Percentiles rank a stretch among this genome's conserved stretches.
Conservation (phyloP, 2,888 invertebrate genomes). For the Plebejus anna region DNA sequence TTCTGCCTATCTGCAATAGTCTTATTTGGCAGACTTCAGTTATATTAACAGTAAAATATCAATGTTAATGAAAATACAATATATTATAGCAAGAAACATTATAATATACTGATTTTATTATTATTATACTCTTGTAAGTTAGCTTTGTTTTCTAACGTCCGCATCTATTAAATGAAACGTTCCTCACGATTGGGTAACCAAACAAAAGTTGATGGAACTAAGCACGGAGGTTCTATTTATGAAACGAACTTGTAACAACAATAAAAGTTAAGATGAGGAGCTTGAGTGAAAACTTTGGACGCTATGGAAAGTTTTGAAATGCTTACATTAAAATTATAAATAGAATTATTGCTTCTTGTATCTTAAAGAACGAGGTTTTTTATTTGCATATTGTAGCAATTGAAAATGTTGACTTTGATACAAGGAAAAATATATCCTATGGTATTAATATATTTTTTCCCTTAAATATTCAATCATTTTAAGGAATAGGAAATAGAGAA, state of each 20-base stretch:
- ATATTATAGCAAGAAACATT: too few relatives aligned
- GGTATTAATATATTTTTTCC: too few relatives aligned
- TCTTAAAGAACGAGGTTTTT: neutral
- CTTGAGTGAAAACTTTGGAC: slow-evolving; percentile 14
- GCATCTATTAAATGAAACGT: neutral
- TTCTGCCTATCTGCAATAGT: too few relatives aligned
- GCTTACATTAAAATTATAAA: slow-evolving; percentile 26
- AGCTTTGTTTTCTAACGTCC: neutral
- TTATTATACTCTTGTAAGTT: too few relatives aligned
- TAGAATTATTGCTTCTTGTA: slow-evolving; percentile 1
- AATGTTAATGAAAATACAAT: too few relatives aligned
- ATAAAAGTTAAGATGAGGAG: slow-evolving; percentile 21
- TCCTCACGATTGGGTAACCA: neutral
- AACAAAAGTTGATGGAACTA: neutral
- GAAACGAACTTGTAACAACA: slow-evolving; percentile 17
- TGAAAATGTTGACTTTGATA: neutral
- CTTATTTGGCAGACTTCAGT: too few relatives aligned
- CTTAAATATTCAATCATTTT: neutral
- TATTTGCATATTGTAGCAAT: neutral
- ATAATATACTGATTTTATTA: too few relatives aligned
- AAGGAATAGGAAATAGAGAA: neutral
- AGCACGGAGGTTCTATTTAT: slow-evolving; percentile 7
- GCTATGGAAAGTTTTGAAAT: slow-evolving; percentile 14
- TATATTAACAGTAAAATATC: too few relatives aligned
- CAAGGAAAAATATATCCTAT: neutral